phyloP scores from a whole-genome alignment of 2,797 vertebrate genomes.

The Chlorospingus semifuscus region DNA sequence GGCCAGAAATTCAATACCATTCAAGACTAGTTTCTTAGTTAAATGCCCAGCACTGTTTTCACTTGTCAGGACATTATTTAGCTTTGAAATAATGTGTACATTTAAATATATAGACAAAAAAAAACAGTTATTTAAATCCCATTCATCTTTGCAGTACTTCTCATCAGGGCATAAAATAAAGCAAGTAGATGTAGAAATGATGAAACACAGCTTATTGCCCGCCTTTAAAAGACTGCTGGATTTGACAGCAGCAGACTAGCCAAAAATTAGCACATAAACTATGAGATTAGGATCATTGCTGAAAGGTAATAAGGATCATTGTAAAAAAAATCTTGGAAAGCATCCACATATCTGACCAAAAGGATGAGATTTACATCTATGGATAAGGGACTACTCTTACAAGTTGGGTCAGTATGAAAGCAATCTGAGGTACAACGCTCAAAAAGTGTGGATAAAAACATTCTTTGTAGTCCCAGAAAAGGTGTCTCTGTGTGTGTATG shows the following conservation, averaged over 20 bases:
- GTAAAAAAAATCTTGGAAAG: neutral
- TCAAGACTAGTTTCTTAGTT: neutral
- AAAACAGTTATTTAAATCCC: neutral
- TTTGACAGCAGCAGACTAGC: neutral
- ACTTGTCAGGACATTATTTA: neutral
- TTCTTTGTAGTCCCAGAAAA: neutral
- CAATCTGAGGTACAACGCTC: neutral
- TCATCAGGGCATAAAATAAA: neutral
- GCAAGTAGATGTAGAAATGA: neutral
- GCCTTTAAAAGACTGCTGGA: neutral
- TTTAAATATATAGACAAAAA: neutral
- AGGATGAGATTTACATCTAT: neutral
- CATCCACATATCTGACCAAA: neutral
- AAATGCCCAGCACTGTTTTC: neutral
- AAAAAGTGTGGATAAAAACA: neutral
- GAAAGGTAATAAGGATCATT: neutral
- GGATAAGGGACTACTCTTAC: neutral
- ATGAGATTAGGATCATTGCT: neutral
- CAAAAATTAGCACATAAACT: neutral
- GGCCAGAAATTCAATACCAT: neutral
- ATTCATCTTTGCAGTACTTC: neutral
- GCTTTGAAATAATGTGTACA: neutral
- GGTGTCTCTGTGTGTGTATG: neutral
- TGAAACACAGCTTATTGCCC: neutral
- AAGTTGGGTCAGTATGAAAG: neutral